Evolutionary conservation across 2,888 invertebrate species (phyloP), one percentile per base, ranked within the genome.

Genomic region (Macrostomum cliftonense): DNA sequence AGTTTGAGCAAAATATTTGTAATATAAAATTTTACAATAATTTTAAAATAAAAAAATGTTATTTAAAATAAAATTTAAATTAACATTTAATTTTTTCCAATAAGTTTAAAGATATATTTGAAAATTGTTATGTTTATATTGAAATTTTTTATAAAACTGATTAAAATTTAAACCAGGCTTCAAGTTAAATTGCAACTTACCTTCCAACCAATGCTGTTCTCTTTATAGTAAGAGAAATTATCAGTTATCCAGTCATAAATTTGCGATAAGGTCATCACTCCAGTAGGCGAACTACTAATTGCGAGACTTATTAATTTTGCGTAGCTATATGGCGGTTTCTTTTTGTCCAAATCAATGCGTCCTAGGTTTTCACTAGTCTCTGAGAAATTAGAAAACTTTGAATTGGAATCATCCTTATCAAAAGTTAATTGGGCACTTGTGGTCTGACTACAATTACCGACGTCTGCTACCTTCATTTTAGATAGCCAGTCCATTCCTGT

Each of bases 401-500:
- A 17, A 45, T 45, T 4, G 4, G 14, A 17, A 7, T 40, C 17
- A 44, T 48, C 14, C 16, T 49, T 48, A 5, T 16, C n/a, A 11
- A 21, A 20, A 37, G 2, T 9, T 12, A 48, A 28, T 45, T 48
- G 4, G 28, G 9, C 28, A 7, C 28, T 9, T 12, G 48, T 9
- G 46, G 14, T 16, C 4, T n/a, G 47, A 21, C 21, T 14, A 14
- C 39, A 16, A 12, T 49, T 46, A 19, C 16, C n/a, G 2, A 48
- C 14, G 12, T 16, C 20, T 11, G 14, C 48, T 12, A 49, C 20
- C 21, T 19, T 19, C 37, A 19, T 17, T 52, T 69, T 63, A 50
- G 70, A 71, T 55, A 74, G 66, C 74, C 74, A 74, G 59, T 74
- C 74, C 64, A 74, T 71, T 51, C 70, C 68, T 53, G 73, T 73